A percentile compares a stretch with the other conserved stretches of the same genome.
These are phyloP conservation scores for Aphis craccivora DNA, from an alignment of 1,140 invertebrate genomes.

Conservation along the genomic window DNA sequence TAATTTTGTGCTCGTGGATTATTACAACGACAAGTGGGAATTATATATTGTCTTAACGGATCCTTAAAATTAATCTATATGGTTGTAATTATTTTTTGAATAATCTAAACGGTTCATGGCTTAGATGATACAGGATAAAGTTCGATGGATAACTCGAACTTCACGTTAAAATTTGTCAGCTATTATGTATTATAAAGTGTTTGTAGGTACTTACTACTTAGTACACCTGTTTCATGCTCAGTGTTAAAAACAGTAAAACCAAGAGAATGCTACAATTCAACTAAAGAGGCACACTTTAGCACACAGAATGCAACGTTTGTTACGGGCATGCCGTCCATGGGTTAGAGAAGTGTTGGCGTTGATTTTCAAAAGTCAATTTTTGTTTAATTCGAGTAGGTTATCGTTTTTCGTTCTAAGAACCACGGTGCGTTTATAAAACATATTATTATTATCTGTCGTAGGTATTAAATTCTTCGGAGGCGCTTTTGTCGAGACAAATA, in stretches of 20 bases:
- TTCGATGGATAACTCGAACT: no score
- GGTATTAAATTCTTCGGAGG: background rate
- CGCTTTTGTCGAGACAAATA: background rate
- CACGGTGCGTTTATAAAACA: background rate
- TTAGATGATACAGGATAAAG: background rate
- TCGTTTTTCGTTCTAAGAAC: background rate
- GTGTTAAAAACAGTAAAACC: no score
- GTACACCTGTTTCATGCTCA: no score
- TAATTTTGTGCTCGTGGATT: no score
- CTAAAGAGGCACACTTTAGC: background rate
- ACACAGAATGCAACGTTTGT: background rate
- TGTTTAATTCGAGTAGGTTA: background rate
- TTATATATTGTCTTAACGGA: no score
- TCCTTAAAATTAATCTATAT: no score
- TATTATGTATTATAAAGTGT: no score
- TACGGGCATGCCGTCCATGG: background rate
- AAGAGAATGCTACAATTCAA: background rate
- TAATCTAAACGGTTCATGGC: background rate
- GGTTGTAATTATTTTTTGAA: background rate
- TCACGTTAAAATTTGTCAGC: no score
- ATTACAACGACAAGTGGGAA: no score
- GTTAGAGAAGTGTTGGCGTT: background rate
- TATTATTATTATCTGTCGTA: background rate
- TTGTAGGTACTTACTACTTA: no score
- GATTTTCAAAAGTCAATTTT: background rate